These are phyloP conservation scores for Pica pica DNA, from an alignment of 2,113 vertebrate species.

Conservation along the genomic window DNA sequence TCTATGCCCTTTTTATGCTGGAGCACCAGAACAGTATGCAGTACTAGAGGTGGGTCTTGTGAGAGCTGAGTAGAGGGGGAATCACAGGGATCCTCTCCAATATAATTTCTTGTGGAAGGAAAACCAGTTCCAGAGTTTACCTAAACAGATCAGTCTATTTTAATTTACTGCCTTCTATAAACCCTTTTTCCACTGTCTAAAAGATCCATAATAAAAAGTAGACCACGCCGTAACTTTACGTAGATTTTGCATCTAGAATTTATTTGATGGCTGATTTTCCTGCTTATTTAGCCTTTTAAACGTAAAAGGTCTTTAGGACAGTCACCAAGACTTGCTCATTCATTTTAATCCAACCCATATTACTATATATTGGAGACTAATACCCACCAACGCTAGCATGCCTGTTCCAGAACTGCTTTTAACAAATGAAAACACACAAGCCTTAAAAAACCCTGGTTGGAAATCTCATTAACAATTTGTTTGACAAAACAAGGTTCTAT, in stretches of 20 bases:
- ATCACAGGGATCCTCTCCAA: not conserved
- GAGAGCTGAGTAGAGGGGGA: not conserved
- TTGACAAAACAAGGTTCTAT: not conserved
- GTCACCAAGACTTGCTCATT: not conserved
- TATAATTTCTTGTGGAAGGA: not conserved
- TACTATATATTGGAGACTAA: not conserved
- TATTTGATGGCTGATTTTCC: not conserved
- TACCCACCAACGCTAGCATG: not conserved
- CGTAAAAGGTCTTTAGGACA: not conserved
- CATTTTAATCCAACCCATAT: not conserved
- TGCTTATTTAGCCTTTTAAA: not conserved
- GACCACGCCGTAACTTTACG: not conserved
- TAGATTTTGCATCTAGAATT: not conserved
- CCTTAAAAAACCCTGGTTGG: not conserved
- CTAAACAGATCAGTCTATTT: not conserved
- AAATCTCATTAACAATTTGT: not conserved
- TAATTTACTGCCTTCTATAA: not conserved
- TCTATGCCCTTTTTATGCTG: not conserved
- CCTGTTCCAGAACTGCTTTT: not conserved
- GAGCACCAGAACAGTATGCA: fast-evolving
- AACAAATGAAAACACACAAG: not conserved
- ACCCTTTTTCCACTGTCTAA: not conserved
- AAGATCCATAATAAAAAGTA: not conserved
- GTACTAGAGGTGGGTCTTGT: not conserved
- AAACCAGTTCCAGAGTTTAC: not conserved